Evolutionary conservation across 2,888 invertebrate species (phyloP).

Genomic region (Parnassius mnemosyne): DNA sequence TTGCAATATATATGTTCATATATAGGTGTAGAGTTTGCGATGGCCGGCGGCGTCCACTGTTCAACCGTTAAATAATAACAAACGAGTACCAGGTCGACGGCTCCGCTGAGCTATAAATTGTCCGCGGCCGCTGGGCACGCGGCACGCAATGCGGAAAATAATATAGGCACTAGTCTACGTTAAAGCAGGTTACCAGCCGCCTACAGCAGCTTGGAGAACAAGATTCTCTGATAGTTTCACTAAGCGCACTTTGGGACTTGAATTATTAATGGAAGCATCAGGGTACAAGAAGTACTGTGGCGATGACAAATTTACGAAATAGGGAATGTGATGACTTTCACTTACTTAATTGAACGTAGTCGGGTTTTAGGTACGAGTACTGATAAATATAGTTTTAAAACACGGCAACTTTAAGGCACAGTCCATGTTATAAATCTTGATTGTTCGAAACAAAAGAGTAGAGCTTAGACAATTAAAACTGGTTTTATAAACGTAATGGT

Average conservation of each 20-base stretch:
- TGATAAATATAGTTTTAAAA: no score
- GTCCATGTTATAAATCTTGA: no score
- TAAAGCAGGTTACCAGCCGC: constrained; percentile 13
- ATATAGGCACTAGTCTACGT: constrained; percentile 25
- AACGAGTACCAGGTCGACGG: constrained; percentile 53
- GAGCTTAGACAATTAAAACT: background rate
- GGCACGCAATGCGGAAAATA: constrained; percentile 79
- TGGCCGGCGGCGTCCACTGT: constrained; percentile 61
- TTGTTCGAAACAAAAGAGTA: no score
- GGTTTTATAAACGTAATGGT: background rate
- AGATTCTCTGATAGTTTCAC: constrained; percentile 44
- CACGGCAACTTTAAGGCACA: no score
- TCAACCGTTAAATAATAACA: constrained; percentile 72
- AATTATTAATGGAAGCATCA: constrained; percentile 1
- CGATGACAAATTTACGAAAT: no score
- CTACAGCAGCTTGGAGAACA: background rate
- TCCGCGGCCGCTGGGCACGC: constrained; percentile 72
- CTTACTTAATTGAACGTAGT: no score
- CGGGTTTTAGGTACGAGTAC: no score
- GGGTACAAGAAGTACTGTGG: no score
- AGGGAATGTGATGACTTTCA: no score
- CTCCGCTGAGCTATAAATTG: constrained; percentile 74
- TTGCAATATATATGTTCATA: background rate
- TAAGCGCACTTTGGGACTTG: constrained; percentile 22
- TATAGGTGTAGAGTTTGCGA: constrained; percentile 39